Evolutionary conservation across 1,140 invertebrate species (phyloP).

Genomic region (Magallana ariakensis): DNA sequence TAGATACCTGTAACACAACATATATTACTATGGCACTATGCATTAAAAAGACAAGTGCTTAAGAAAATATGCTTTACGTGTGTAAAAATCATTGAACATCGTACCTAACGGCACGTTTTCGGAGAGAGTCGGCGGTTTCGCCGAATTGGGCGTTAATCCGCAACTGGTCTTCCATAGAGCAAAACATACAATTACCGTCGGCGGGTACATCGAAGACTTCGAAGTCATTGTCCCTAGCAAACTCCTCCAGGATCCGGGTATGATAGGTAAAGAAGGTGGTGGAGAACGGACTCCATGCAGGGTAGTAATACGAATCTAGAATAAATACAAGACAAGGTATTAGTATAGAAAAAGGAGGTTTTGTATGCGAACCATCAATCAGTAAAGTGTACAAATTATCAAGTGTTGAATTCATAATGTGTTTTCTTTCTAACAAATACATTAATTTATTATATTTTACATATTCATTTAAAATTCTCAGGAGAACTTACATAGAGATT

Average conservation of each 20-base stretch:
- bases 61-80: background rate
- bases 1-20: constrained; percentile 37
- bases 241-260: background rate
- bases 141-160: constrained; percentile 50
- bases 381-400: too few species aligned
- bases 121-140: constrained; percentile 45
- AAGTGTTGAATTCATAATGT: too few species aligned
- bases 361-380: too few species aligned
- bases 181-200: constrained; percentile 55
- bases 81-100: background rate
- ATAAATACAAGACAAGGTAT: too few species aligned
- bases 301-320: too few species aligned
- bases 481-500: too few species aligned
- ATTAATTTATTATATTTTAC: too few species aligned
- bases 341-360: too few species aligned
- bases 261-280: background rate
- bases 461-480: too few species aligned
- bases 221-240: constrained; percentile 24
- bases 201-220: constrained; percentile 26
- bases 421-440: too few species aligned
- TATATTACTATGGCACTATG: too few species aligned
- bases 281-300: background rate
- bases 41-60: too few species aligned
- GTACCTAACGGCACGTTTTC: constrained; percentile 47
- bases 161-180: constrained; percentile 50